These are phyloP conservation scores for Kryptolebias ocellatus DNA, from an alignment of 2,797 vertebrate species.

Conservation along the genomic window DNA sequence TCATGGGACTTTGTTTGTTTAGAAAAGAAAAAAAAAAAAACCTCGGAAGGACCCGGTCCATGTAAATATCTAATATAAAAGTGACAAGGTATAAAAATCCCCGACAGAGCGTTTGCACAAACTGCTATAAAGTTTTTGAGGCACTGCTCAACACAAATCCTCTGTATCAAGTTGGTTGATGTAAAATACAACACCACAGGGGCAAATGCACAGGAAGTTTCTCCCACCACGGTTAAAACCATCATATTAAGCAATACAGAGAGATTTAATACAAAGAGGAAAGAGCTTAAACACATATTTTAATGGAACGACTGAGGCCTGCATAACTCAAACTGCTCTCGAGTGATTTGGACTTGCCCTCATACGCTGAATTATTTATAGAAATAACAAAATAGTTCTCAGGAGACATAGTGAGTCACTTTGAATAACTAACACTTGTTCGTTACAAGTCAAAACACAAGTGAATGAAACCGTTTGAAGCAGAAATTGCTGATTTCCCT, in stretches of 20 bases:
- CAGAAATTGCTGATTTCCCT: conserved; percentile 8
- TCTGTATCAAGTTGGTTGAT: not conserved
- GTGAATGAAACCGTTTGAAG: conserved; percentile 6
- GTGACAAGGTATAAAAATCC: not conserved
- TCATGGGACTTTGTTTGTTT: not conserved
- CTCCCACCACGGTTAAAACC: not conserved
- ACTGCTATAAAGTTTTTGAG: not conserved
- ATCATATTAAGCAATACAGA: not conserved
- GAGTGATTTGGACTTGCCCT: not conserved
- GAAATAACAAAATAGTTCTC: not conserved
- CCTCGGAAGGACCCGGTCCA: no score
- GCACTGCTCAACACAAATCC: not conserved
- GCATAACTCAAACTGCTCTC: not conserved
- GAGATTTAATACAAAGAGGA: not conserved
- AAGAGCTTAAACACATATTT: not conserved
- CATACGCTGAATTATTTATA: not conserved
- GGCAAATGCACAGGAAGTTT: not conserved
- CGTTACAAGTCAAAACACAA: conserved; percentile 9
- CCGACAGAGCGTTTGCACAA: not conserved
- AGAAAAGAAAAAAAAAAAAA: not conserved
- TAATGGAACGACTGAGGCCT: not conserved
- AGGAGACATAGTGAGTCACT: not conserved
- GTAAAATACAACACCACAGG: not conserved
- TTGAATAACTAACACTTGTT: conserved; percentile 3
- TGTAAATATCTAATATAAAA: not conserved